phyloP scores from a whole-genome alignment of 2,797 vertebrate species.

The Cyprinella venusta region DNA sequence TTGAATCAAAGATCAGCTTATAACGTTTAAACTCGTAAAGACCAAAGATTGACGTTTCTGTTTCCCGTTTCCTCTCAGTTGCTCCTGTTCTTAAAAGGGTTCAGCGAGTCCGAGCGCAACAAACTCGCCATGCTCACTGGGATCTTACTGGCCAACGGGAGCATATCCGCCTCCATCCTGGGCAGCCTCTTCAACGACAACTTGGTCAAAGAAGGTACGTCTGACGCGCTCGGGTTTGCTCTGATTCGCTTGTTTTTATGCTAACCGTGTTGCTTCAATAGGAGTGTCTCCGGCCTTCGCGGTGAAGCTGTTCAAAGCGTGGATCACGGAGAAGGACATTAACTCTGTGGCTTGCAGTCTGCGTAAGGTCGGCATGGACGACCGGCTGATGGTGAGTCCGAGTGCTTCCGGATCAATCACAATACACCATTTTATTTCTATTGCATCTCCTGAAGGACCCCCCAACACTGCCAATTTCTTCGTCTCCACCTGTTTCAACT shows the following conservation, averaged over 20 bases:
- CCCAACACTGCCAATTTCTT: too few species aligned
- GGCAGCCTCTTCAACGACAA: constrained; percentile 97
- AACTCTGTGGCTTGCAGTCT: constrained; percentile 90
- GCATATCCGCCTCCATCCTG: constrained; percentile 91
- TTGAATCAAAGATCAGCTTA: background rate
- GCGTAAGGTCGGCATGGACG: constrained; percentile 97
- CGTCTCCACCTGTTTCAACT: too few species aligned
- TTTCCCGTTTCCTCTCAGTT: constrained; percentile 73
- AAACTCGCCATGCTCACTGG: constrained; percentile 97
- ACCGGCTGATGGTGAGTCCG: constrained; percentile 87
- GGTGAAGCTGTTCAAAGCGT: constrained; percentile 97
- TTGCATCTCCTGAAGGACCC: too few species aligned
- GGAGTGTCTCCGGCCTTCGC: constrained; percentile 95
- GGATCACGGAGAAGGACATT: constrained; percentile 97
- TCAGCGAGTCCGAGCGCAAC: constrained; percentile 96
- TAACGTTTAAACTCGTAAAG: background rate
- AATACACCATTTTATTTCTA: too few species aligned
- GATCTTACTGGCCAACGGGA: constrained; percentile 92
- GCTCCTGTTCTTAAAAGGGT: constrained; percentile 96
- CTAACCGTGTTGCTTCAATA: constrained; percentile 52
- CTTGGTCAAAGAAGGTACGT: constrained; percentile 94
- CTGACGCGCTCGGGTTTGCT: background rate
- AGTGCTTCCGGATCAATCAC: background rate
- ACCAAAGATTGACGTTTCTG: background rate
- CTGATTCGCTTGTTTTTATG: background rate